Conservation (phyloP, 2,113 vertebrate species). For the Carollia perspicillata region DNA sequence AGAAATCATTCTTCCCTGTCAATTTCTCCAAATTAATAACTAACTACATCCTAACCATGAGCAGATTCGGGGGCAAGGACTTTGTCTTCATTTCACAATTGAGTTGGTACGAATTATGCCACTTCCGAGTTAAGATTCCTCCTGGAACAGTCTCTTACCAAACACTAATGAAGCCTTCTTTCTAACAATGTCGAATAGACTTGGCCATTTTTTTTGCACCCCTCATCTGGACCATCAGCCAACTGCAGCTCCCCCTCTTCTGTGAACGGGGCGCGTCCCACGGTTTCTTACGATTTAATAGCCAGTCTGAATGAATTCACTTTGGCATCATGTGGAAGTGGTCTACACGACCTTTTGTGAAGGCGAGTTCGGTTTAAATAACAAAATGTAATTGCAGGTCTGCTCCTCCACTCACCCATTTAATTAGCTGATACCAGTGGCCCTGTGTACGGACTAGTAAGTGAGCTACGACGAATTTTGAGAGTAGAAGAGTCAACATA, state of each 20-base stretch:
- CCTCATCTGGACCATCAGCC: background rate
- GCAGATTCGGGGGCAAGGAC: background rate
- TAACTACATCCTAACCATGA: background rate
- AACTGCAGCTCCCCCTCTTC: background rate
- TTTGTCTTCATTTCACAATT: background rate
- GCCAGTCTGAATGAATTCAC: slow-evolving; percentile 10
- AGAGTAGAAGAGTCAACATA: background rate
- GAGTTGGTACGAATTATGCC: background rate
- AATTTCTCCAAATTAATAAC: background rate
- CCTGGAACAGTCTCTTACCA: background rate
- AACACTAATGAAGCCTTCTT: background rate
- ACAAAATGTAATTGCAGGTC: slow-evolving; percentile 3
- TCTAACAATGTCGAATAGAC: background rate
- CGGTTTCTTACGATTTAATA: background rate
- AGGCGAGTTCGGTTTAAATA: background rate
- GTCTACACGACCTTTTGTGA: background rate
- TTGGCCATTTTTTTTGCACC: background rate
- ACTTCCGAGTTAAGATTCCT: background rate
- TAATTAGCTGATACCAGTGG: background rate
- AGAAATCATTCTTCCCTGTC: background rate
- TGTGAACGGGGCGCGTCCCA: background rate
- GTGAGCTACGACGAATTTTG: background rate
- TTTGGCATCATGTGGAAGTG: background rate
- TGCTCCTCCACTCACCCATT: background rate
- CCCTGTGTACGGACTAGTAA: background rate